phyloP scores from a whole-genome alignment of 2,113 vertebrate genomes.

The Glaucomys volans region DNA sequence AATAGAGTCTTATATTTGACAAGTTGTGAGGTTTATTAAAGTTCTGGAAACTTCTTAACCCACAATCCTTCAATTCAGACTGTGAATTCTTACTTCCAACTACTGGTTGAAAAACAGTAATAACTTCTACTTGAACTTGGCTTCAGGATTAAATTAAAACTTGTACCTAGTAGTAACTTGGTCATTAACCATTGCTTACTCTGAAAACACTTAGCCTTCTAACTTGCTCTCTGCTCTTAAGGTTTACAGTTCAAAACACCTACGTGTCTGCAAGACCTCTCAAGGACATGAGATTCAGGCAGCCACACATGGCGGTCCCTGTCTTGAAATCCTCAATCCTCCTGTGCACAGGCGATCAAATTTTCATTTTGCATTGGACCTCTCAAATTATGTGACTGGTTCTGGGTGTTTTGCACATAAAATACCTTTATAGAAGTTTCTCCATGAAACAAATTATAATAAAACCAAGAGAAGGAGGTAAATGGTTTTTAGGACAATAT shows the following conservation, averaged over 20 bases:
- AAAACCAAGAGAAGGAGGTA: background rate
- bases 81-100: constrained; percentile 74
- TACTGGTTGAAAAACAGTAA: constrained; percentile 78
- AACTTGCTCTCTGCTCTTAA: background rate
- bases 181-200: background rate
- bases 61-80: constrained; percentile 75
- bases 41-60: constrained; percentile 79
- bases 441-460: background rate
- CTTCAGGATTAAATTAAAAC: constrained; percentile 59
- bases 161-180: background rate
- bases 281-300: fast-evolving
- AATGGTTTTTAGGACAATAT: background rate
- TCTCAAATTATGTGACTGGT: too few relatives aligned
- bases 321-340: background rate
- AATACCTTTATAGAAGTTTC: background rate
- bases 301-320: fast-evolving
- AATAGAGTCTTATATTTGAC: constrained; percentile 51
- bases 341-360: background rate
- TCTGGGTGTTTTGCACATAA: background rate
- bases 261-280: too few relatives aligned
- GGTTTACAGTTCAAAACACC: background rate
- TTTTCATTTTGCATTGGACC: background rate
- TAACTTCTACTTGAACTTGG: constrained; percentile 71
- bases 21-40: constrained; percentile 75
- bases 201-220: background rate